Conservation (phyloP, 2,888 invertebrate species). For the Helleia helle region DNA sequence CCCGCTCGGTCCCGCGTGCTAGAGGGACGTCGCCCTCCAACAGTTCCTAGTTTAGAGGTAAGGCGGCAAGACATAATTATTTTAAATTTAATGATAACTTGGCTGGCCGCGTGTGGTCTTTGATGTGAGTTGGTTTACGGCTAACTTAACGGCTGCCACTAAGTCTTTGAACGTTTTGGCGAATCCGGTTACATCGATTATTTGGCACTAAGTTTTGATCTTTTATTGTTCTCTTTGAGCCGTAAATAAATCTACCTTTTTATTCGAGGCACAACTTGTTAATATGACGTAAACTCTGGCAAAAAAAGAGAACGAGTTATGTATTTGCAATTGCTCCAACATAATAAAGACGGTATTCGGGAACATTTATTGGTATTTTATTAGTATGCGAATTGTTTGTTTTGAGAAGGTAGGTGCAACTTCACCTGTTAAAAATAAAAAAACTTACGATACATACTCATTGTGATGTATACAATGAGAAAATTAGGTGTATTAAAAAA, state of each 20-base stretch:
- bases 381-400: too few relatives aligned
- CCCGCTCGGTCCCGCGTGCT: conserved; percentile 52
- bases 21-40: conserved; percentile 64
- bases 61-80: conserved; percentile 23
- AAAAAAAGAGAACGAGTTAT: too few relatives aligned
- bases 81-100: conserved; percentile 10
- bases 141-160: neutral
- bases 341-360: too few relatives aligned
- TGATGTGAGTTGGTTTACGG: conserved; percentile 26
- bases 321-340: too few relatives aligned
- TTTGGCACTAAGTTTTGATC: conserved; percentile 5
- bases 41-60: conserved; percentile 59
- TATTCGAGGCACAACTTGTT: too few relatives aligned
- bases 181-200: conserved; percentile 32
- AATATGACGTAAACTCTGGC: too few relatives aligned
- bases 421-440: conserved; percentile 3
- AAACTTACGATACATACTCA: neutral
- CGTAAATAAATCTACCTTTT: too few relatives aligned
- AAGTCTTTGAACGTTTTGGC: conserved; percentile 22
- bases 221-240: neutral
- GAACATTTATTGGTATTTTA: too few relatives aligned
- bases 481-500: too few relatives aligned
- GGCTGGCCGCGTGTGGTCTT: conserved; percentile 12
- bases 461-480: conserved; percentile 2
- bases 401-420: neutral